A percentile compares a stretch with the other conserved stretches of the same genome.
phyloP scores from a whole-genome alignment of 2,113 vertebrate species.

The Bufo bufo region DNA sequence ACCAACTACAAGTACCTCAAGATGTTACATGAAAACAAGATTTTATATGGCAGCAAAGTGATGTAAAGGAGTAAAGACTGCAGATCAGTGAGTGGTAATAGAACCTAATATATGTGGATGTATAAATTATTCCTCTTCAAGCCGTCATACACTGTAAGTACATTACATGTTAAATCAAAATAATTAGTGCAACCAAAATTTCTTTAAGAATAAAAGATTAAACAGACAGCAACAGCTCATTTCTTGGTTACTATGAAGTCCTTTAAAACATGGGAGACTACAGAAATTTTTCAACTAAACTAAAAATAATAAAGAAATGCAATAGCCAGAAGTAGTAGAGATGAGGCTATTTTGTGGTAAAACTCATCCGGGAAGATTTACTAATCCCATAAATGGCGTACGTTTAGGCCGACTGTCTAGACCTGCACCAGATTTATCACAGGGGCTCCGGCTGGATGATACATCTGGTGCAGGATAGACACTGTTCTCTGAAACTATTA shows the following conservation, averaged over 20 bases:
- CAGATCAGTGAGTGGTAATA: conserved; percentile 56
- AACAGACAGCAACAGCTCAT: conserved; percentile 30
- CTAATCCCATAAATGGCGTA: no score
- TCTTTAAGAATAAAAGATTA: conserved; percentile 32
- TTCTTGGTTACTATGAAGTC: not conserved
- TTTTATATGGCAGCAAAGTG: conserved; percentile 58
- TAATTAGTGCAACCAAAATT: conserved; percentile 44
- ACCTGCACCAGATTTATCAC: no score
- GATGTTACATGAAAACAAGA: conserved; percentile 61
- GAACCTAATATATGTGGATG: conserved; percentile 40
- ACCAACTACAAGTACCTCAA: conserved; percentile 58
- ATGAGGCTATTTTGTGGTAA: not conserved
- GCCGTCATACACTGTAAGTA: conserved; percentile 10
- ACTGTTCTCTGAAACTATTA: no score
- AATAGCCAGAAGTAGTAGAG: not conserved
- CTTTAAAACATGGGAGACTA: not conserved
- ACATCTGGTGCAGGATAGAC: no score
- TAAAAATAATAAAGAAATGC: not conserved
- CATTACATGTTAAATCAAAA: not conserved
- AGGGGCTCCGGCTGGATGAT: no score
- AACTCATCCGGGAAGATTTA: not conserved
- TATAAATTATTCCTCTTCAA: conserved; percentile 39
- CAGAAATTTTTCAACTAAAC: not conserved
- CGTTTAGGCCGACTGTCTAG: no score
- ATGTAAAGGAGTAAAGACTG: conserved; percentile 57